A percentile compares a stretch with the other conserved stretches of the same genome.
Conservation (phyloP, 2,113 vertebrate genomes). For the Pteronura brasiliensis region DNA sequence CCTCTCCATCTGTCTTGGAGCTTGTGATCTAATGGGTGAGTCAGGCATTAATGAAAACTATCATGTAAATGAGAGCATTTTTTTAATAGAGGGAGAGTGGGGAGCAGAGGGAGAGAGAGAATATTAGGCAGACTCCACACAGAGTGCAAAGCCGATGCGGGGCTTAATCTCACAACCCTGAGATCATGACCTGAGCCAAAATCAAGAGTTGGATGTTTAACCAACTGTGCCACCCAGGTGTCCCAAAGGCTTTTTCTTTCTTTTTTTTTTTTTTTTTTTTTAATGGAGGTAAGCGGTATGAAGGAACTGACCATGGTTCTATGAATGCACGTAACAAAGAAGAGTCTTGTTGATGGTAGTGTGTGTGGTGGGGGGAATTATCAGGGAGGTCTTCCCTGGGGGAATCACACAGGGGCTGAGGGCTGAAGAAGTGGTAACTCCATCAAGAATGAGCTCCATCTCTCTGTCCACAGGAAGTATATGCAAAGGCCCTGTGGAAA, state of each 20-base stretch:
- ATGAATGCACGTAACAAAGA: neutral
- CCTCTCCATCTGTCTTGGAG: neutral
- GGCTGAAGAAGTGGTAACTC: neutral
- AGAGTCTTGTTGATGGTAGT: neutral
- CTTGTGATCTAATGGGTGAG: neutral
- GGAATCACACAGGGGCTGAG: neutral
- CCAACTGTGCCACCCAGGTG: neutral
- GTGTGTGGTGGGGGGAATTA: rapidly evolving
- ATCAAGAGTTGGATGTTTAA: neutral
- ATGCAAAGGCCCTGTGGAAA: neutral
- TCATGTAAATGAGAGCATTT: neutral
- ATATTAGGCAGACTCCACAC: neutral
- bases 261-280: neutral
- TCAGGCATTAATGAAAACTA: neutral
- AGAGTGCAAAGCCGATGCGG: neutral
- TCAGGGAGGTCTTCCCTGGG: neutral
- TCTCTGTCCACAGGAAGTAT: neutral
- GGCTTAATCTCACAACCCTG: neutral
- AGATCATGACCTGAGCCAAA: neutral
- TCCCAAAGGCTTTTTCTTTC: neutral
- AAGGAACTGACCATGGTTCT: neutral
- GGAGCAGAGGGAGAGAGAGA: neutral
- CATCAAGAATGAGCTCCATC: neutral
- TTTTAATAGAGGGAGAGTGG: neutral
- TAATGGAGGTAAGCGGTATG: neutral